Evolutionary conservation across 2,797 vertebrate species (phyloP).

Genomic region (Oceanodroma leucorhoa): DNA sequence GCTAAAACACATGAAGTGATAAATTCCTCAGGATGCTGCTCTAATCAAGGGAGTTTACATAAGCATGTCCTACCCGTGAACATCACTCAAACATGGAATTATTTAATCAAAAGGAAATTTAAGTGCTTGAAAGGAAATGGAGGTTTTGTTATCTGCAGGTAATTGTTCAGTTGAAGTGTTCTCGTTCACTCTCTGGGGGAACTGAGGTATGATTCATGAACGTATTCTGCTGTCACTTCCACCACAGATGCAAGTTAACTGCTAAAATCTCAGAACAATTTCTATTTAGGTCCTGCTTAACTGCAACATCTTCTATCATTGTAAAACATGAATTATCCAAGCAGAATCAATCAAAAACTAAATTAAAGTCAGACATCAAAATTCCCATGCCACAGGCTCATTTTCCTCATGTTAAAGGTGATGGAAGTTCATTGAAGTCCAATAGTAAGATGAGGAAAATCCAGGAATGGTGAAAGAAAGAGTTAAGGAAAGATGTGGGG

Average conservation of each 20-base stretch:
- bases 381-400: neutral
- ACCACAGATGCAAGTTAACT: neutral
- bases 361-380: neutral
- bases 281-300: neutral
- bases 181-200: neutral
- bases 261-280: neutral
- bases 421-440: neutral
- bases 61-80: neutral
- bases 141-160: slow-evolving; percentile 7
- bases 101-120: slow-evolving; percentile 39
- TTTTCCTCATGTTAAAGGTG: neutral
- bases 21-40: neutral
- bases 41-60: slow-evolving; percentile 2
- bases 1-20: neutral
- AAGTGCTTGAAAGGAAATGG: slow-evolving; percentile 16
- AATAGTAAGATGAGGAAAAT: neutral
- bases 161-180: neutral
- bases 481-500: neutral
- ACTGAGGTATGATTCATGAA: neutral
- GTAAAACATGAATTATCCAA: neutral
- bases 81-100: slow-evolving; percentile 23
- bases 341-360: neutral
- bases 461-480: neutral
- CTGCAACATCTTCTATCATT: neutral
- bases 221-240: neutral